A percentile compares a stretch with the other conserved stretches of the same genome.
phyloP scores from a whole-genome alignment of 1,140 invertebrate genomes.

The Lineus longissimus region DNA sequence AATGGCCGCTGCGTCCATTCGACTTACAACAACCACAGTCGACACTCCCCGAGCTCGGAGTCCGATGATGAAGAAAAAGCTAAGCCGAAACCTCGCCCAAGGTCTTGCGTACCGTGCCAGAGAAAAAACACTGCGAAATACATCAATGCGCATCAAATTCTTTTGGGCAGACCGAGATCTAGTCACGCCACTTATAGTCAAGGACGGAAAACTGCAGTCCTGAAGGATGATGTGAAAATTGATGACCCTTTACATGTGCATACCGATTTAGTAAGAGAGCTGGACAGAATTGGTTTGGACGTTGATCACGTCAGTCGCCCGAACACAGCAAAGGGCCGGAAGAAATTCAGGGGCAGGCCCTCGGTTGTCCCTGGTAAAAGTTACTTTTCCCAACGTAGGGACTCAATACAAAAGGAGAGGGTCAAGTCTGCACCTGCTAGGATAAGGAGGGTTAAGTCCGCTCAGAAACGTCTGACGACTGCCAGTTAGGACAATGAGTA shows the following conservation, averaged over 20 bases:
- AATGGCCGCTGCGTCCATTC: conserved; percentile 32
- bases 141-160: conserved; percentile 40
- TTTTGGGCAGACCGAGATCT: conserved; percentile 37
- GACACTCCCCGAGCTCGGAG: background rate
- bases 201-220: conserved; percentile 24
- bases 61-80: conserved; percentile 5
- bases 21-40: conserved; percentile 34
- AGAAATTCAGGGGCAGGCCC: conserved; percentile 31
- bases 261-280: conserved; percentile 23
- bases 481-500: no score
- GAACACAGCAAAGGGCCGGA: conserved; percentile 15
- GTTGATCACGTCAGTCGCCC: conserved; percentile 21
- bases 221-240: conserved; percentile 31
- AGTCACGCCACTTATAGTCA: conserved; percentile 31
- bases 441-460: background rate
- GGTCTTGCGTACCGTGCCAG: conserved; percentile 35
- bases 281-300: conserved; percentile 37
- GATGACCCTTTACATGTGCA: conserved; percentile 18
- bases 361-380: conserved; percentile 35
- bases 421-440: background rate
- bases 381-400: conserved; percentile 35
- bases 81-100: conserved; percentile 20
- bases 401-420: conserved; percentile 27
- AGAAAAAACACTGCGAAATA: conserved; percentile 32
- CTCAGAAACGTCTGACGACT: no score